Evolutionary conservation across 2,797 vertebrate genomes (phyloP).

Genomic region (Manis pentadactyla): DNA sequence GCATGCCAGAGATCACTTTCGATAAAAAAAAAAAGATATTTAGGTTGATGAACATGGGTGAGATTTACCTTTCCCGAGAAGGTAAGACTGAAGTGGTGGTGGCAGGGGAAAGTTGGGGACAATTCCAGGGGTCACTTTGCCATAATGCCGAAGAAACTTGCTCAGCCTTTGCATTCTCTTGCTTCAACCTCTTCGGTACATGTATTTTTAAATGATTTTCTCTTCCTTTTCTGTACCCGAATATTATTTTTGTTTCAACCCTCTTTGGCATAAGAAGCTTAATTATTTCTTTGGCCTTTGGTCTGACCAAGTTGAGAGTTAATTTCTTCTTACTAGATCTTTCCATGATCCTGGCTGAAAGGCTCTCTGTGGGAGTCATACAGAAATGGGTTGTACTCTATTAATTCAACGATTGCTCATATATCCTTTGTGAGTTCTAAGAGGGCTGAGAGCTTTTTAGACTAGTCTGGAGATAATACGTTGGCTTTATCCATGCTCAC

Average conservation of each 20-base stretch:
- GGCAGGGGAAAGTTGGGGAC: neutral
- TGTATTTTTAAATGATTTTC: neutral
- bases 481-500: constrained; percentile 19
- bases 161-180: neutral
- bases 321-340: constrained; percentile 28
- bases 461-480: constrained; percentile 66
- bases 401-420: constrained; percentile 19
- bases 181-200: neutral
- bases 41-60: neutral
- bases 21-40: neutral
- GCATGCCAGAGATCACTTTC: neutral
- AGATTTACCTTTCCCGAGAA: neutral
- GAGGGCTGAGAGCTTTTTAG: constrained; percentile 62
- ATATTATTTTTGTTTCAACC: neutral
- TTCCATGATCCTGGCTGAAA: neutral
- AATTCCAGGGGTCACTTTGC: rapidly evolving
- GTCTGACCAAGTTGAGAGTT: constrained; percentile 45
- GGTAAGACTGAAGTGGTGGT: neutral
- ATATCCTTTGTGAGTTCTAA: constrained; percentile 16
- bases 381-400: constrained; percentile 45
- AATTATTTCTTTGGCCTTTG: constrained; percentile 4
- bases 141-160: neutral
- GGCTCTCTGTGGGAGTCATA: constrained; percentile 32
- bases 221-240: neutral
- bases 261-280: constrained; percentile 34